Evolutionary conservation across 2,797 vertebrate genomes (phyloP), one percentile per base, ranked within the genome.

Genomic region (Spea hammondii): DNA sequence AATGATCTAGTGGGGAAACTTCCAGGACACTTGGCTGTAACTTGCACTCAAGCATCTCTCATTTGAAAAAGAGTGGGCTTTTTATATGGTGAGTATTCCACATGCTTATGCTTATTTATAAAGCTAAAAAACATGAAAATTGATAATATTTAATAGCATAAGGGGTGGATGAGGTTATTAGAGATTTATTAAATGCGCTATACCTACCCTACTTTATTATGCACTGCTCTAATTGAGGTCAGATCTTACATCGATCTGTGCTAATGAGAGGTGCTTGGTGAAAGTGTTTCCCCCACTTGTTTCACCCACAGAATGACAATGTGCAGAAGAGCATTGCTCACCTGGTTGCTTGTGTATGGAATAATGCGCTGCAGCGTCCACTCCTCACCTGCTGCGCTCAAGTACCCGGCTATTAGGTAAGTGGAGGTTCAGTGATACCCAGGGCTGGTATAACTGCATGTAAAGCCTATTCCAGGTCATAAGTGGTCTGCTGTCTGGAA

Each of bases 281-380:
- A 90, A 83, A 65, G 78, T 79, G 71, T 88, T 77, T 86, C 74
- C 53, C 60, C 48, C 70, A 78, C 82, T 84, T 85, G 82, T 82
- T 82, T 85, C 51, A 49, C 59, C 73, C 87, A 85, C 94, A 98
- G 95, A 92, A 94, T 91, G 93, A 94, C 93, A 89, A 96, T 97
- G 94, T 94, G 93, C 86, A 95, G 93, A 89, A 96, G 95, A 93
- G 92, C 94, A 86, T 92, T 94, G 86, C 86, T 97, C 90, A 93
- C 91, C 84, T 82, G 80, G 80, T 90, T 98, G 86, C 90, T 98
- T 89, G 91, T 98, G 91, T 98, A 96, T 86, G 96, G 96, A 85
- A 92, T 98, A 85, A 94, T 96, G 92, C 96, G 95, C 85, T 95
- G 93, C 95, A 95, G 92, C 87, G 91, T 93, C 90, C 94, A 94